Conservation (phyloP, 1,140 invertebrate genomes). For the Idris sp. region DNA sequence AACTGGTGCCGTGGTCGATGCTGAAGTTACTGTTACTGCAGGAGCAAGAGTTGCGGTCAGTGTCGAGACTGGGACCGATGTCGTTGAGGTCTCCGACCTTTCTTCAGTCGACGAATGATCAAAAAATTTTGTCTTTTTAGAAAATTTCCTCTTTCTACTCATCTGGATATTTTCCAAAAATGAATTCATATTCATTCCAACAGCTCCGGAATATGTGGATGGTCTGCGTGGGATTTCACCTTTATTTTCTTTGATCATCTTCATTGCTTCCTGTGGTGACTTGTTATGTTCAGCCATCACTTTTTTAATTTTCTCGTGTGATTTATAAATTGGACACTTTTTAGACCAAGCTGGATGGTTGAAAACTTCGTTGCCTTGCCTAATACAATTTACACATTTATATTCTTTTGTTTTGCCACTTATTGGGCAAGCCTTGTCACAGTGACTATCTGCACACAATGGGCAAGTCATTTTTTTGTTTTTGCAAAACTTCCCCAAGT, state of each 20-base stretch:
- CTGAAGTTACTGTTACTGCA: too few species aligned
- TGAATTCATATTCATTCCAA: too few species aligned
- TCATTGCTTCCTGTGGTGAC: background rate
- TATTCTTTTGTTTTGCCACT: background rate
- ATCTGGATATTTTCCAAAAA: background rate
- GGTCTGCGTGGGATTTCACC: background rate
- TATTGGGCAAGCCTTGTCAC: background rate
- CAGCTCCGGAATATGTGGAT: background rate
- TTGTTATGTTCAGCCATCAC: background rate
- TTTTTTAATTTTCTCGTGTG: background rate
- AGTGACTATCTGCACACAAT: background rate
- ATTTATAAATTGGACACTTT: background rate
- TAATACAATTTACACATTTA: background rate
- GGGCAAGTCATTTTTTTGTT: background rate
- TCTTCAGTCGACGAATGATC: too few species aligned
- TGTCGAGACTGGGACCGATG: too few species aligned
- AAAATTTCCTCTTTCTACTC: background rate
- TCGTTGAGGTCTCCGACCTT: too few species aligned
- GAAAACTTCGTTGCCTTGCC: background rate
- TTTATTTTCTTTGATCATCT: background rate
- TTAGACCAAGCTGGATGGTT: background rate
- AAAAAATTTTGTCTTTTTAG: background rate
- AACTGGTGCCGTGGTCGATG: too few species aligned
- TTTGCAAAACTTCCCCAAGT: background rate
- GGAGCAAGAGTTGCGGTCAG: too few species aligned